Conservation (phyloP, 2,888 invertebrate species). For the Chouioia cunea region DNA sequence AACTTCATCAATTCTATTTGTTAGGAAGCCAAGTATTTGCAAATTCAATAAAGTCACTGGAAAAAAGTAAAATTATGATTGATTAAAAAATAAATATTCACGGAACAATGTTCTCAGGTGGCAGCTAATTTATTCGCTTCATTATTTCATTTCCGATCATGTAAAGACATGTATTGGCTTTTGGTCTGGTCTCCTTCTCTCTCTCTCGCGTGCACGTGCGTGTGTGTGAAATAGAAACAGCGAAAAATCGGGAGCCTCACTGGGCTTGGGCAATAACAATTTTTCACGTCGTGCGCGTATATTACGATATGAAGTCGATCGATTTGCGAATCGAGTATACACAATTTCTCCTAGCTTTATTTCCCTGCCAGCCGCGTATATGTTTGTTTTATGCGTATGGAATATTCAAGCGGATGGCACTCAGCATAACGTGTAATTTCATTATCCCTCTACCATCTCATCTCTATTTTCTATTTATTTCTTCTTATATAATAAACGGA, state of each 20-base stretch:
- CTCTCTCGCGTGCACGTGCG: too few species aligned
- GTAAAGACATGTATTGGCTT: neutral
- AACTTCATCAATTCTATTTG: constrained; percentile 4
- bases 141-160: neutral
- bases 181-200: too few species aligned
- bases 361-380: constrained; percentile 7
- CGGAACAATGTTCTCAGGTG: neutral
- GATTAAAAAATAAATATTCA: constrained; percentile 36
- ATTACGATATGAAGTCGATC: constrained; percentile 31
- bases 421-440: constrained; percentile 20
- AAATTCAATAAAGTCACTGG: constrained; percentile 13
- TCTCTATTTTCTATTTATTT: constrained; percentile 22
- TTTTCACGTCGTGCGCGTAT: constrained; percentile 21
- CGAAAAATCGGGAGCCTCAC: neutral
- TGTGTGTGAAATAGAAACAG: neutral
- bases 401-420: constrained; percentile 15
- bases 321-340: constrained; percentile 17
- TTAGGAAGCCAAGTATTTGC: constrained; percentile 11
- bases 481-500: too few species aligned
- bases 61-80: constrained; percentile 24
- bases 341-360: constrained; percentile 5
- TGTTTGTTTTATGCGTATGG: constrained; percentile 9
- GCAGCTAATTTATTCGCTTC: constrained; percentile 12
- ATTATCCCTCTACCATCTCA: neutral
- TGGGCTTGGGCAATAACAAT: constrained; percentile 34